phyloP scores from a whole-genome alignment of 2,797 vertebrate genomes.

The Parauchenoglanis ngamensis region DNA sequence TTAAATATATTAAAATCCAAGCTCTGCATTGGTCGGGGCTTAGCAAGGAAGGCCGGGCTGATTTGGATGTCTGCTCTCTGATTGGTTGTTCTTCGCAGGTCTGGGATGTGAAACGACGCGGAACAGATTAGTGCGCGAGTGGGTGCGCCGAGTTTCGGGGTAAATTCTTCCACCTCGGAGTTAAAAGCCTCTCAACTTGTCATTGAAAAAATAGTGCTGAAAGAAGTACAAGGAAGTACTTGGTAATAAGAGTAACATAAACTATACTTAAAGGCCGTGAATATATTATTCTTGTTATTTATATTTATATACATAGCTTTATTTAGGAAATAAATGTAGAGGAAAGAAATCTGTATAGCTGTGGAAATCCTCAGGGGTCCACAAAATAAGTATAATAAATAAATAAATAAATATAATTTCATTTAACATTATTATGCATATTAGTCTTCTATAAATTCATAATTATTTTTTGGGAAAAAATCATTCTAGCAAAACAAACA shows the following conservation, averaged over 20 bases:
- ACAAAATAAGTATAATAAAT: background rate
- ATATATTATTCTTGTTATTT: background rate
- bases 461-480: background rate
- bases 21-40: constrained; percentile 38
- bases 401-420: background rate
- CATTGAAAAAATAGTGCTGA: background rate
- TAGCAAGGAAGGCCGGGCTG: constrained; percentile 39
- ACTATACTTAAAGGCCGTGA: background rate
- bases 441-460: background rate
- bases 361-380: background rate
- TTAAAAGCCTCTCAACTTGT: background rate
- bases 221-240: no score
- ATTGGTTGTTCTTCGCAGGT: constrained; percentile 40
- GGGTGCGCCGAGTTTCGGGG: constrained; percentile 3
- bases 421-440: background rate
- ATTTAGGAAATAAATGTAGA: background rate
- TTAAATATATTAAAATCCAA: background rate
- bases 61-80: background rate
- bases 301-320: background rate
- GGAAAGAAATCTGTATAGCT: background rate
- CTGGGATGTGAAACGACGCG: background rate
- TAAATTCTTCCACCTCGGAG: background rate
- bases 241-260: background rate
- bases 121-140: background rate
- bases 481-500: background rate